Conservation (phyloP, 1,140 invertebrate genomes). For the Drosophila insularis region DNA sequence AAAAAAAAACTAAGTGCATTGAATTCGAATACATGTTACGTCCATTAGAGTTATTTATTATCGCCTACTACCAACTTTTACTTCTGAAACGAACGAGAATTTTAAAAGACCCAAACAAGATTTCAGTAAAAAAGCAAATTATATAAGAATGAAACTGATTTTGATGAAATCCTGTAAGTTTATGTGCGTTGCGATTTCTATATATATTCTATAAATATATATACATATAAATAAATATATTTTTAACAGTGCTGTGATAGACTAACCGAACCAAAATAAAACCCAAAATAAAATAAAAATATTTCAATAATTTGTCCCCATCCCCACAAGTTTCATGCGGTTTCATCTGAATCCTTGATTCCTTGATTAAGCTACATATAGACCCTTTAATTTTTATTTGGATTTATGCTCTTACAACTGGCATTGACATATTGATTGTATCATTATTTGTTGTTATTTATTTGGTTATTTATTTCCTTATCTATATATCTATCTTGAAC, state of each 20-base stretch:
- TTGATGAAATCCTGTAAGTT: slow-evolving; percentile 60
- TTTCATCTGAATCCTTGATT: slow-evolving; percentile 1
- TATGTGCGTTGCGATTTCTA: slow-evolving; percentile 63
- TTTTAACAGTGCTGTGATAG: slow-evolving; percentile 79
- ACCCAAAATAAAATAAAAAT: not conserved
- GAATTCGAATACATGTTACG: slow-evolving; percentile 71
- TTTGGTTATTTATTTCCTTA: slow-evolving; percentile 48
- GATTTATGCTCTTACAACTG: slow-evolving; percentile 44
- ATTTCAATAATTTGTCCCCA: slow-evolving; percentile 31
- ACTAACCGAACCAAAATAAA: slow-evolving; percentile 59
- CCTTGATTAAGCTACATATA: not conserved
- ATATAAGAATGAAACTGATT: slow-evolving; percentile 36
- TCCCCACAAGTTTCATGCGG: slow-evolving; percentile 11
- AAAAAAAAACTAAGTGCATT: slow-evolving; percentile 65
- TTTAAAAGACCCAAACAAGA: slow-evolving; percentile 1
- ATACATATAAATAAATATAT: slow-evolving; percentile 19
- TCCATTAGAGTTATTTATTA: slow-evolving; percentile 68
- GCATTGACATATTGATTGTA: slow-evolving; percentile 39
- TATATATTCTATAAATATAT: slow-evolving; percentile 26
- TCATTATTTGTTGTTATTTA: slow-evolving; percentile 59
- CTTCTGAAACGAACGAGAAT: slow-evolving; percentile 45
- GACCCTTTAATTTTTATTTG: slow-evolving; percentile 20
- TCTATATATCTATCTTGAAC: slow-evolving; percentile 75
- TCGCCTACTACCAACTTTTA: slow-evolving; percentile 26
- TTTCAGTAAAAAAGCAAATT: slow-evolving; percentile 18